Evolutionary conservation across 2,888 invertebrate genomes (phyloP), one percentile per base, ranked within the genome.

Genomic region (Clunio marinus): DNA sequence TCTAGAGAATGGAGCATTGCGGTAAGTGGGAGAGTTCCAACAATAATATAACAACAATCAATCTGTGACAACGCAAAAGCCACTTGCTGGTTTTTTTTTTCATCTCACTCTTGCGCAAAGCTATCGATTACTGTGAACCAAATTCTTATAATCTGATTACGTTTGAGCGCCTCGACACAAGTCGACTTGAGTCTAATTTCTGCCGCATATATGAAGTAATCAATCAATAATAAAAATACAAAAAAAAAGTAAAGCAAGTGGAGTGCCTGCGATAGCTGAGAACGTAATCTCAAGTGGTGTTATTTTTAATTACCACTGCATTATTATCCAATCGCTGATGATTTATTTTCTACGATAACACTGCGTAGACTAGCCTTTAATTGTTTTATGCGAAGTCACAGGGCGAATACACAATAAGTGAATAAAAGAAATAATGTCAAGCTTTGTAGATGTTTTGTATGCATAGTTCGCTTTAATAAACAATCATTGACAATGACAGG

Each of bases 301-400:
- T 22, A 5, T 51, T 51, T 57, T 32, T 57, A 57, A 57, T 57
- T 57, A 13, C 57, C 57, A 22, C 57, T 57, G 57, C 57, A 57
- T 13, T 57, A 27, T 57, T 57, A 57, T 57, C 57, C 57, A 57
- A 57, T 57, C 25, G 57, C 15, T 32, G 35, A 5, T 32, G 35
- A 32, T 32, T 32, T 5, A 8, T 32, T 32, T 32, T 13, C 35
- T 8, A 32, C 17, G 51, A 51, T 51, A 51, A 51, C 13, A 22
- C 17, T 22, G 51, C 51, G 51, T 41, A 41, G 41, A 10, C 10
- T 32, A 32, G 35, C 35, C 35, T 13, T 32, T 32, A 32, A 13
- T 32, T 32, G 13, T 13, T 32, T 32, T 32, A 32, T 8, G 35
- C 35, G 35, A n/a, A n/a, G n/a, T n/a, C n/a, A n/a, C n/a, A n/a